Evolutionary conservation across 1,140 invertebrate genomes (phyloP).

Genomic region (Euwallacea fornicatus): DNA sequence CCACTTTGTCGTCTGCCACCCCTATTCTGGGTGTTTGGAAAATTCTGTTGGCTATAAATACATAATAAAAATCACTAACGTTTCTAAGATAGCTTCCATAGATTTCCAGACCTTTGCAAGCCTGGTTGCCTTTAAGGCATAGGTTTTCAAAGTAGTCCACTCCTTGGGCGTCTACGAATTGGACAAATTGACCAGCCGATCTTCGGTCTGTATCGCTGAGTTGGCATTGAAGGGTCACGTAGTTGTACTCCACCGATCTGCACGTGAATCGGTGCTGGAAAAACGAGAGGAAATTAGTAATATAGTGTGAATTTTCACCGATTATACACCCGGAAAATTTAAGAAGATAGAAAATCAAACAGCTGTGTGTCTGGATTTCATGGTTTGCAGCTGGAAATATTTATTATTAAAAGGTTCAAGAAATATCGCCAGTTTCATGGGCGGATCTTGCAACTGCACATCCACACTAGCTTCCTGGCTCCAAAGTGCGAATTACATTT

Average conservation of each 20-base stretch:
- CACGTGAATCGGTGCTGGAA: conserved; percentile 83
- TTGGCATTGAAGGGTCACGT: conserved; percentile 87
- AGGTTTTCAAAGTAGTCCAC: conserved; percentile 95
- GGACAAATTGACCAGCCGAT: conserved; percentile 78
- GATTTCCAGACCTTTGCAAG: conserved; percentile 58
- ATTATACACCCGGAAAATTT: too few species aligned
- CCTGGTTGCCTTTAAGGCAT: conserved; percentile 83
- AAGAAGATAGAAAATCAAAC: too few species aligned
- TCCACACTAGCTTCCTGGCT: too few species aligned
- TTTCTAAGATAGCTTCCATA: background rate
- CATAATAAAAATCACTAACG: background rate
- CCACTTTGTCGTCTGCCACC: conserved; percentile 85
- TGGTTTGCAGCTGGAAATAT: too few species aligned
- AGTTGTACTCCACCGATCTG: conserved; percentile 91
- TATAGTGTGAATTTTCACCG: background rate
- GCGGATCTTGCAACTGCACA: too few species aligned
- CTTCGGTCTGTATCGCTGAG: conserved; percentile 86
- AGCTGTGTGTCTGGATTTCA: too few species aligned
- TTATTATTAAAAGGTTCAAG: too few species aligned
- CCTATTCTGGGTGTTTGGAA: conserved; percentile 82
- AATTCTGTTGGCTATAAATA: conserved; percentile 61
- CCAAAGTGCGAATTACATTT: too few species aligned
- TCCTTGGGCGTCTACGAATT: conserved; percentile 85
- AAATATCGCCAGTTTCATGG: too few species aligned
- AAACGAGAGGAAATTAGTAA: conserved; percentile 22